Evolutionary conservation across 2,113 vertebrate genomes (phyloP), one percentile per base, ranked within the genome.

Genomic region (Callocephalon fimbriatum): DNA sequence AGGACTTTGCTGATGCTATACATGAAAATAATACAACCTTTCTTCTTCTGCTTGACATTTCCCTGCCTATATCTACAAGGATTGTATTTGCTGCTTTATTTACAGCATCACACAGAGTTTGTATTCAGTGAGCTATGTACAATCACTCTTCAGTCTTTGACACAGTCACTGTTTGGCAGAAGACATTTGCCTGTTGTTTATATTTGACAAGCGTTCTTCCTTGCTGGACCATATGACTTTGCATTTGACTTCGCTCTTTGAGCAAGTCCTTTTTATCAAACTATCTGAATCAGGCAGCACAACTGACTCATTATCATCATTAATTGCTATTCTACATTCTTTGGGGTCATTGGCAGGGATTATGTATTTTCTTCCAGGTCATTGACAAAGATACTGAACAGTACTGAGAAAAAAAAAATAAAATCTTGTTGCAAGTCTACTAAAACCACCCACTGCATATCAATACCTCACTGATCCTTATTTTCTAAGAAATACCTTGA

Each of bases 181-280:
- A 93, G 62, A 76, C 44, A 27, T 90, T 90, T 95, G 73, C 66
- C 84, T 78, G 66, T 83, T 92, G 93, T 92, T 92, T 92, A 35
- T 74, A 48, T 70, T 75, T 78, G 70, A 87, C 0, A 2, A 65
- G 62, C 0, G 0, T 70, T 82, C 68, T 72, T 88, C 61, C 78
- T 82, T 5, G 3, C 62, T 50, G 74, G 50, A 72, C 87, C 87
- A 66, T 83, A 90, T 70, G 92, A 96, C 90, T 96, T 91, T 45
- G 92, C 87, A 62, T 95, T 96, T 94, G 87, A 81, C 80, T 87
- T 78, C 1, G 0, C 47, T 93, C 45, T 70, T 71, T 66, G 59
- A 95, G 95, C 45, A 76, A 85, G 74, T 35, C 21, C 31, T 79
- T 95, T 79, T 62, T 42, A 80, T 72, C 78, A 81, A 93, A 63